Evolutionary conservation across 2,888 invertebrate species (phyloP), one percentile per base, ranked within the genome.

Genomic region (Glaucopsyche alexis): DNA sequence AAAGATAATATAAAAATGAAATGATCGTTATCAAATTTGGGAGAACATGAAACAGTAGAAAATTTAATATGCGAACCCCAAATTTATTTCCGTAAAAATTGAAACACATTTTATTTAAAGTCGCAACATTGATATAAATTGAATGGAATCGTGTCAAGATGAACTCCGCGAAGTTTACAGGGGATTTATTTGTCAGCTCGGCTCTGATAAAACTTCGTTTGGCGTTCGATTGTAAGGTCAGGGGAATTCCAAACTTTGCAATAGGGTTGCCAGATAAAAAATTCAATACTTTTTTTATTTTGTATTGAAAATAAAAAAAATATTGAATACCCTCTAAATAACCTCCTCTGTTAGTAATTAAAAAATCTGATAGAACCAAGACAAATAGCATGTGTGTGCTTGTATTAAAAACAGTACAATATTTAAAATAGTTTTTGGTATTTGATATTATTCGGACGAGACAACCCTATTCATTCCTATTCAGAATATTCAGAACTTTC

Each of bases 141-240:
- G 60, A 71, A 71, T 42, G 50, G 66, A 67, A 67, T 72, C 67
- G 72, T 74, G 65, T 73, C 55, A 65, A 74, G 67, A 77, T 77
- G 76, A 73, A 77, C 88, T 88, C 89, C 86, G 86, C 86, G 88
- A 86, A 91, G 87, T 91, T 90, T 76, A 81, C 83, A 82, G 81
- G 80, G 87, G 86, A 90, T 91, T 91, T 91, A 92, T 91, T 91
- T 91, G 90, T 91, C 90, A 89, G 91, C 90, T 91, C 91, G 82
- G 81, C 80, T 83, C 86, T 85, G 91, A 91, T 91, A 91, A 92
- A 92, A 92, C 84, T 93, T 91, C 86, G 87, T 89, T 89, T 87
- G 90, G 87, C 88, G 84, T 90, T 88, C 89, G 90, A 90, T 91
- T 91, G 90, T 87, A 84, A 86, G 89, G 88, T 87, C 90, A 87